A percentile compares a stretch with the other conserved stretches of the same genome.
Conservation (phyloP, 2,888 invertebrate genomes). For the Tinea pellionella region DNA sequence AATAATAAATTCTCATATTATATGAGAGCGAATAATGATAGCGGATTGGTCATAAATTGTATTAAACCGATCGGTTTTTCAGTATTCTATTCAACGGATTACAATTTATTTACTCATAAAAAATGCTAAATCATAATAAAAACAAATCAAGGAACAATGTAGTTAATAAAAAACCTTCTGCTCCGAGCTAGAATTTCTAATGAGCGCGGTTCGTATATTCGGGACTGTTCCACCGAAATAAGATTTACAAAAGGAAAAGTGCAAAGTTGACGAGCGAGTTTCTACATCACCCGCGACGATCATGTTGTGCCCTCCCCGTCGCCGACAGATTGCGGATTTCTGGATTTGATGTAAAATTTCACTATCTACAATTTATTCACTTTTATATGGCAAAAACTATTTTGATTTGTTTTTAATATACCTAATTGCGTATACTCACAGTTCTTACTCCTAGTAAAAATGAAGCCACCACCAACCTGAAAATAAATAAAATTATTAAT, state of each 20-base stretch:
- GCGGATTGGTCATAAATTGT: too few relatives aligned
- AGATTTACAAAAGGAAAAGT: slow-evolving; percentile 49
- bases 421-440: slow-evolving; percentile 34
- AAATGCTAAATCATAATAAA: too few relatives aligned
- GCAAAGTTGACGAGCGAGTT: slow-evolving; percentile 43
- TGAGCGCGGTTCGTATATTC: not conserved
- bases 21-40: too few relatives aligned
- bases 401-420: slow-evolving; percentile 2
- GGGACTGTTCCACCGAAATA: not conserved
- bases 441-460: slow-evolving; percentile 43
- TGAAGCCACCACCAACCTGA: slow-evolving; percentile 55
- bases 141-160: too few relatives aligned
- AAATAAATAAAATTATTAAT: slow-evolving; percentile 16
- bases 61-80: too few relatives aligned
- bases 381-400: not conserved
- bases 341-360: not conserved
- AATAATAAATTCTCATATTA: too few relatives aligned
- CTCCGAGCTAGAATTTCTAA: not conserved
- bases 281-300: slow-evolving; percentile 24
- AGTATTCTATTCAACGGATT: too few relatives aligned
- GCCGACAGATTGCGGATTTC: slow-evolving; percentile 19
- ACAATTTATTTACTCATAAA: too few relatives aligned
- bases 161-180: too few relatives aligned
- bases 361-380: not conserved
- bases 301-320: slow-evolving; percentile 19